phyloP scores from a whole-genome alignment of 2,797 vertebrate species.

The Lithobates sylvaticus region DNA sequence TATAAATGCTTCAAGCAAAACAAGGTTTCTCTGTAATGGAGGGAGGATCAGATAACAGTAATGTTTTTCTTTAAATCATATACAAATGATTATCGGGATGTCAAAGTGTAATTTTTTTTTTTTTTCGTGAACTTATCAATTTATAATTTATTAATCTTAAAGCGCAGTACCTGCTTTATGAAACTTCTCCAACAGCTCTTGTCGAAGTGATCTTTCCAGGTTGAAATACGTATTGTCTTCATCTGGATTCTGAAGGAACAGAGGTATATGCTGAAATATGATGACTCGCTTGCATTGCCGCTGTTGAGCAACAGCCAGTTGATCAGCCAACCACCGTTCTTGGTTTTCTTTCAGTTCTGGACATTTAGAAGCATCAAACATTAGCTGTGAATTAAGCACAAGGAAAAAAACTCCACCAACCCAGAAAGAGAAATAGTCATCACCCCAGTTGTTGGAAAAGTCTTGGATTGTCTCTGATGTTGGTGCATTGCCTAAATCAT shows the following conservation, averaged over 20 bases:
- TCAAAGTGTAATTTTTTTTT: not conserved
- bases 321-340: constrained; percentile 88
- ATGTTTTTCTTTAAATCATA: constrained; percentile 39
- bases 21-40: not conserved
- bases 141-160: constrained; percentile 50
- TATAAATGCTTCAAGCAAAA: not conserved
- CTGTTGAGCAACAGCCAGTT: constrained; percentile 78
- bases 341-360: constrained; percentile 84
- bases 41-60: constrained; percentile 41
- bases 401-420: constrained; percentile 91
- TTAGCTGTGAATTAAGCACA: constrained; percentile 95
- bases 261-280: constrained; percentile 95
- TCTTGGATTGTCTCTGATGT: constrained; percentile 81
- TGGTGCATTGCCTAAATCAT: constrained; percentile 91
- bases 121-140: constrained; percentile 4
- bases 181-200: constrained; percentile 84
- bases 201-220: constrained; percentile 80
- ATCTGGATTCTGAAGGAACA: constrained; percentile 83
- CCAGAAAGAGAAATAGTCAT: constrained; percentile 98
- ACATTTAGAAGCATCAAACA: constrained; percentile 85
- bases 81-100: constrained; percentile 12
- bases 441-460: constrained; percentile 88
- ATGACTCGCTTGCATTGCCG: constrained; percentile 81
- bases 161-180: constrained; percentile 79
- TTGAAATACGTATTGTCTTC: constrained; percentile 95